Conservation (phyloP, 1,140 invertebrate genomes). For the Drosophila athabasca region DNA sequence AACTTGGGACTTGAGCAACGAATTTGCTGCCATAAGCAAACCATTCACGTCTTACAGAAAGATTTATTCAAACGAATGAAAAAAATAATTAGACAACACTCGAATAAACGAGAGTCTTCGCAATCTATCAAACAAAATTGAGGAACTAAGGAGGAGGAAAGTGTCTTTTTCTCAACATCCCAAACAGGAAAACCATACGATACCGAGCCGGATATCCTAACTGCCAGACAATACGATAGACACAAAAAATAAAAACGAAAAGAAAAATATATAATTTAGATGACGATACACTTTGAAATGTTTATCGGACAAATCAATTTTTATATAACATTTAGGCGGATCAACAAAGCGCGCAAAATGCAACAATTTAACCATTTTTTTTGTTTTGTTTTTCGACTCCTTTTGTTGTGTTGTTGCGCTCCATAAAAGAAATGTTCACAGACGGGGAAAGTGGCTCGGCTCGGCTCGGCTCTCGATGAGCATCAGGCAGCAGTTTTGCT, state of each 20-base stretch:
- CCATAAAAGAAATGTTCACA: slow-evolving; percentile 46
- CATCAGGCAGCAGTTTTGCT: slow-evolving; percentile 30
- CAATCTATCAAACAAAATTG: slow-evolving; percentile 5
- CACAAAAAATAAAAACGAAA: background rate
- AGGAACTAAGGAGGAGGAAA: background rate
- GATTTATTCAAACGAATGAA: slow-evolving; percentile 16
- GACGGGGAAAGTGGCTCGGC: slow-evolving; percentile 55
- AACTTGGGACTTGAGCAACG: slow-evolving; percentile 31
- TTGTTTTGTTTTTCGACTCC: background rate
- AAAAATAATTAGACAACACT: slow-evolving; percentile 1
- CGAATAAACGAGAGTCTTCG: slow-evolving; percentile 15
- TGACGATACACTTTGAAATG: slow-evolving; percentile 18
- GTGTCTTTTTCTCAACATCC: background rate
- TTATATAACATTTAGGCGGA: slow-evolving; percentile 43
- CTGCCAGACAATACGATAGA: slow-evolving; percentile 36
- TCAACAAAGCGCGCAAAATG: slow-evolving; percentile 31
- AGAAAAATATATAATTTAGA: slow-evolving; percentile 3
- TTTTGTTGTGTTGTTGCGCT: slow-evolving; percentile 47
- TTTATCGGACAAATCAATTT: slow-evolving; percentile 46
- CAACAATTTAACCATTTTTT: slow-evolving; percentile 15
- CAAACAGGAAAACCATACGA: slow-evolving; percentile 8
- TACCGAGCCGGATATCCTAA: slow-evolving; percentile 46
- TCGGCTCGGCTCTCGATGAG: slow-evolving; percentile 18
- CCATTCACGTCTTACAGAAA: slow-evolving; percentile 32
- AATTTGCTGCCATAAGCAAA: slow-evolving; percentile 37